Conservation (phyloP, 2,888 invertebrate genomes). For the Neelides folsomi region DNA sequence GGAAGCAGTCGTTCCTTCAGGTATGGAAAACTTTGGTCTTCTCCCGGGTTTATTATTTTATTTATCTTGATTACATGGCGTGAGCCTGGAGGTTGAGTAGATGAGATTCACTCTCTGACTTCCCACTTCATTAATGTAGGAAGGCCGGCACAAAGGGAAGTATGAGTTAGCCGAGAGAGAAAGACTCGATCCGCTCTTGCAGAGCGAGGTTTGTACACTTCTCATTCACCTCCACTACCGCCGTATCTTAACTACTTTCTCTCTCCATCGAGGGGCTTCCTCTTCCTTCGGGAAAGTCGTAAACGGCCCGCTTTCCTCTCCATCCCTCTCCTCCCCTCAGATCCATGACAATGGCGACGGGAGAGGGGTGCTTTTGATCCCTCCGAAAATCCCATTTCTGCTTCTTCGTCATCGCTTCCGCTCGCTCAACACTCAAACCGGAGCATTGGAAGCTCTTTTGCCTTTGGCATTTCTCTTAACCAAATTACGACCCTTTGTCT, state of each 20-base stretch:
- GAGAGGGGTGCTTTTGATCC: background rate
- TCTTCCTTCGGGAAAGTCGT: no score
- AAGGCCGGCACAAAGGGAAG: slow-evolving; percentile 33
- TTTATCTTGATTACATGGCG: slow-evolving; percentile 5
- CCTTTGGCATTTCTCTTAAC: no score
- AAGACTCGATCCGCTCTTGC: slow-evolving; percentile 33
- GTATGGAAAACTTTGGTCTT: slow-evolving; percentile 14
- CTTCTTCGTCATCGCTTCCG: background rate
- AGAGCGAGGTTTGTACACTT: slow-evolving; percentile 32
- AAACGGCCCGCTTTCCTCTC: no score
- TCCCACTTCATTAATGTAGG: slow-evolving; percentile 23
- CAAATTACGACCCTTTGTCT: no score
- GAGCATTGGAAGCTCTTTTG: no score
- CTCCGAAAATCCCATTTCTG: background rate
- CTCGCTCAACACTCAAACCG: no score
- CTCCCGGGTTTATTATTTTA: slow-evolving; percentile 9
- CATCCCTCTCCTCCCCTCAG: no score
- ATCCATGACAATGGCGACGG: no score
- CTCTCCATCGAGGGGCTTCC: no score
- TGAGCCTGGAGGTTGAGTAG: background rate
- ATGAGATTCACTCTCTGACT: slow-evolving; percentile 3
- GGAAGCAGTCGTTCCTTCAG: slow-evolving; percentile 33
- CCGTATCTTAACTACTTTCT: slow-evolving; percentile 2
- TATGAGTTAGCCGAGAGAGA: slow-evolving; percentile 34
- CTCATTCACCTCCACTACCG: slow-evolving; percentile 15